These are phyloP conservation scores for Scomber japonicus DNA, from an alignment of 2,113 vertebrate species.

Conservation along the genomic window DNA sequence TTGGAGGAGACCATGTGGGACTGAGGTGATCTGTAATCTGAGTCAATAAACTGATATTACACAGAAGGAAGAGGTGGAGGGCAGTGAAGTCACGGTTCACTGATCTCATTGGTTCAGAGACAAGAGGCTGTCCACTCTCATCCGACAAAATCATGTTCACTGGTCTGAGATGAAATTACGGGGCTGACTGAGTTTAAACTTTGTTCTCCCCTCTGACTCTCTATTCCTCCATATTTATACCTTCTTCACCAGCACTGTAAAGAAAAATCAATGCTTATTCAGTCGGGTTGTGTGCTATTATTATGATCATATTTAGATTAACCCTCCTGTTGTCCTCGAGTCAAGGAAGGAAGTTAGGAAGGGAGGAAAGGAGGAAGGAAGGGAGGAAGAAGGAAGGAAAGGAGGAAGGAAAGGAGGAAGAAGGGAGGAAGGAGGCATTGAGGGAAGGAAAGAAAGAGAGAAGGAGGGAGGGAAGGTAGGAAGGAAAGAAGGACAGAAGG, in stretches of 20 bases:
- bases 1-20: neutral
- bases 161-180: conserved; percentile 28
- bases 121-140: conserved; percentile 32
- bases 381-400: too few relatives aligned
- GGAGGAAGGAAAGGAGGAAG: too few relatives aligned
- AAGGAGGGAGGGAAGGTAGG: too few relatives aligned
- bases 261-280: conserved; percentile 21
- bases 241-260: neutral
- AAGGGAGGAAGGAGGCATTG: too few relatives aligned
- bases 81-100: conserved; percentile 37
- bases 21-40: conserved; percentile 6
- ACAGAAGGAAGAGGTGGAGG: neutral
- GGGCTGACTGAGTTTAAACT: conserved; percentile 21
- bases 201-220: neutral
- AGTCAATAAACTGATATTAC: conserved; percentile 19
- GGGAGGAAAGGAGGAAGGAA: too few relatives aligned
- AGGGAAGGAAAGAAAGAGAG: too few relatives aligned
- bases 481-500: too few relatives aligned
- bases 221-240: neutral
- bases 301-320: neutral
- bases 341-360: too few relatives aligned
- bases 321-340: neutral
- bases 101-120: conserved; percentile 54
- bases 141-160: conserved; percentile 17
- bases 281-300: neutral